phyloP scores from a whole-genome alignment of 2,113 vertebrate species.

The Macroglossus sobrinus region DNA sequence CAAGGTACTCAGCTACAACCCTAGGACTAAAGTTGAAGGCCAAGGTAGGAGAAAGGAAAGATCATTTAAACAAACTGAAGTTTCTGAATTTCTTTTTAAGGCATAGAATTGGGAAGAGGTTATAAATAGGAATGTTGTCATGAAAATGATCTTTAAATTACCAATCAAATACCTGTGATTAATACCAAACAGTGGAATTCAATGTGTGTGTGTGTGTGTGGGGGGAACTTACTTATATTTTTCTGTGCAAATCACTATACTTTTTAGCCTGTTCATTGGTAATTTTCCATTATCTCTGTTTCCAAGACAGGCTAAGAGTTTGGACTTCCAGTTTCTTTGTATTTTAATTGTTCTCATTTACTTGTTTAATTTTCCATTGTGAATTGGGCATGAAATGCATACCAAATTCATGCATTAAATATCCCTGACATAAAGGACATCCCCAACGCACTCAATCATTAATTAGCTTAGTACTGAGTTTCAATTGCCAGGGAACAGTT shows the following conservation, averaged over 20 bases:
- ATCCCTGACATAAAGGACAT: conserved; percentile 58
- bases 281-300: conserved; percentile 17
- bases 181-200: conserved; percentile 33
- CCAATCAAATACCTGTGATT: neutral
- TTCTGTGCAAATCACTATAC: neutral
- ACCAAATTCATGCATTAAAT: conserved; percentile 67
- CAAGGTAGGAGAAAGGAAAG: neutral
- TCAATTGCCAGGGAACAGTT: conserved; percentile 44
- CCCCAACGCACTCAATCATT: conserved; percentile 67
- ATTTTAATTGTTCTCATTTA: conserved; percentile 47
- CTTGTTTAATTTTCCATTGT: conserved; percentile 65
- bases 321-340: neutral
- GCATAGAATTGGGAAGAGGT: neutral
- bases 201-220: neutral
- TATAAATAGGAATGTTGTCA: neutral
- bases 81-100: neutral
- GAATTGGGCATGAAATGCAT: conserved; percentile 41
- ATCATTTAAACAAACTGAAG: neutral
- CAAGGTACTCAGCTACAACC: neutral
- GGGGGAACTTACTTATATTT: neutral
- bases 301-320: conserved; percentile 24
- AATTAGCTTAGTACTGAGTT: conserved; percentile 66
- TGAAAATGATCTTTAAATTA: conserved; percentile 17
- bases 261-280: conserved; percentile 3
- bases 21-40: neutral